Evolutionary conservation across 2,113 vertebrate species (phyloP).

Genomic region (Alectura lathami): DNA sequence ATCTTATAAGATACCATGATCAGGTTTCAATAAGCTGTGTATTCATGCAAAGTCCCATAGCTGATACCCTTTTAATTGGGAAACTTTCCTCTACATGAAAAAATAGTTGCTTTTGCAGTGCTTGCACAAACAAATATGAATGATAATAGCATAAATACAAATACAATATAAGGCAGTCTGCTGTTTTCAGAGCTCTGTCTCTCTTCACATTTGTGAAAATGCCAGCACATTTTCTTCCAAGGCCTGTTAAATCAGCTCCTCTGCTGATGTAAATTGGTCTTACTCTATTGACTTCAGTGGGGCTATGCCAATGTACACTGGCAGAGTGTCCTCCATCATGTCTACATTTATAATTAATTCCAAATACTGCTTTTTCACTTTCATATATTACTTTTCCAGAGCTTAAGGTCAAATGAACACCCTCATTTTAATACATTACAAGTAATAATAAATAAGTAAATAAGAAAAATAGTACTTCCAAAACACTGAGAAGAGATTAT

Average conservation of each 20-base stretch:
- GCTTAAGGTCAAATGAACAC: background rate
- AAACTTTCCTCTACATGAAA: background rate
- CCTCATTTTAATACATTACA: constrained; percentile 7
- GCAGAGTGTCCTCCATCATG: background rate
- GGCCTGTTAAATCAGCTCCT: background rate
- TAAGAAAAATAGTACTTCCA: background rate
- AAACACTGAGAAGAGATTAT: constrained; percentile 2
- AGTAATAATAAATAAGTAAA: constrained; percentile 21
- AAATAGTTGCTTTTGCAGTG: background rate
- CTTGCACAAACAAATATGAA: background rate
- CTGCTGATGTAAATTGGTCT: constrained; percentile 16
- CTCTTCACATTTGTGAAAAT: background rate
- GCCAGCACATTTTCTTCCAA: background rate
- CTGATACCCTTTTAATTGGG: background rate
- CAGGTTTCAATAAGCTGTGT: constrained; percentile 14
- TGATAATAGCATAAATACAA: background rate
- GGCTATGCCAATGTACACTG: background rate
- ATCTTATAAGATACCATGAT: background rate
- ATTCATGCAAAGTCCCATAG: background rate
- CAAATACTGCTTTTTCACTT: background rate
- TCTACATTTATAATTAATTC: constrained; percentile 8
- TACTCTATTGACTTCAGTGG: constrained; percentile 10
- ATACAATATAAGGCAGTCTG: background rate
- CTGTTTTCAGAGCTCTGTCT: background rate
- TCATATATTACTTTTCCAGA: constrained; percentile 39